Conservation (phyloP, 2,888 invertebrate genomes). For the Furcula furcula region DNA sequence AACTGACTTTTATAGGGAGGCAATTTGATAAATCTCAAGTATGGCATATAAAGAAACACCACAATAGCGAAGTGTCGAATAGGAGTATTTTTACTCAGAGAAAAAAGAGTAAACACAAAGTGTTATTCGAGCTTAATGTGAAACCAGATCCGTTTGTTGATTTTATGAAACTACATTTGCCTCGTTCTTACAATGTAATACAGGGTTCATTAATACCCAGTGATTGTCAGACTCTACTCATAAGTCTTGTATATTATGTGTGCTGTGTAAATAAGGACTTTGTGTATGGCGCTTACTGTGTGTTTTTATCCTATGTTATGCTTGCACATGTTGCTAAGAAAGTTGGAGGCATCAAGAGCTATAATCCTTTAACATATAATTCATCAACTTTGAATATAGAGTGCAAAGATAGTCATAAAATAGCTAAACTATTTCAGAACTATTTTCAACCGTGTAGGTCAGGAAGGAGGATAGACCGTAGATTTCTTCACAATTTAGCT, state of each 20-base stretch:
- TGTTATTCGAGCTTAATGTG: neutral
- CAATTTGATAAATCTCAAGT: conserved; percentile 2
- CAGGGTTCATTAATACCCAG: neutral
- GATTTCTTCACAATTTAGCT: conserved; percentile 33
- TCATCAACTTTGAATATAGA: neutral
- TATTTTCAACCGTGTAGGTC: neutral
- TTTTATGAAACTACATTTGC: conserved; percentile 15
- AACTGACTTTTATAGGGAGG: conserved; percentile 17
- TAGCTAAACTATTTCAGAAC: neutral
- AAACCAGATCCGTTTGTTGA: conserved; percentile 6
- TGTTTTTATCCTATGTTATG: conserved; percentile 28
- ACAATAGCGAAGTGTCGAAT: conserved; percentile 10
- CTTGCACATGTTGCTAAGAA: conserved; percentile 8
- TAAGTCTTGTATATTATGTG: conserved; percentile 33
- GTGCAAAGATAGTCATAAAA: neutral
- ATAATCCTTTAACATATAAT: too few species aligned
- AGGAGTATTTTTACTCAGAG: conserved; percentile 15
- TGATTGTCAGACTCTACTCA: conserved; percentile 13
- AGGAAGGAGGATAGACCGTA: conserved; percentile 13
- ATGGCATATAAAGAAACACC: conserved; percentile 9
- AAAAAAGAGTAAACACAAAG: neutral
- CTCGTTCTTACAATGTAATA: conserved; percentile 6
- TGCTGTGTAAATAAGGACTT: conserved; percentile 23
- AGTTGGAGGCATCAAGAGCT: neutral
- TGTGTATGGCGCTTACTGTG: conserved; percentile 23